Conservation (phyloP, 2,113 vertebrate genomes). For the Marmota monax region DNA sequence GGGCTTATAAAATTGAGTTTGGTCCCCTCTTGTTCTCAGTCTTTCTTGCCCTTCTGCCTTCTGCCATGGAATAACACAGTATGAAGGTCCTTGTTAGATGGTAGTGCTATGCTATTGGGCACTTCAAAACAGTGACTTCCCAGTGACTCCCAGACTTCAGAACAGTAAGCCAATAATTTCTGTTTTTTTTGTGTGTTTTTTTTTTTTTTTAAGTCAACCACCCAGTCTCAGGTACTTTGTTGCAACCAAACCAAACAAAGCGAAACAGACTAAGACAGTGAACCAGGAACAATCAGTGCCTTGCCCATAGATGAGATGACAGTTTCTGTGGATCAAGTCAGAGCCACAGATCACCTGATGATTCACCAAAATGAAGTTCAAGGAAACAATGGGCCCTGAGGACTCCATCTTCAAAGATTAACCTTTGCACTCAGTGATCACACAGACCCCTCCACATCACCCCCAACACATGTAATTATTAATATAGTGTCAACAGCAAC, state of each 20-base stretch:
- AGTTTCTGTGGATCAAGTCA: background rate
- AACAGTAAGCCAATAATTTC: background rate
- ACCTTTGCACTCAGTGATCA: conserved; percentile 3
- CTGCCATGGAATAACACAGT: too few species aligned
- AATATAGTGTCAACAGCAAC: conserved; percentile 60
- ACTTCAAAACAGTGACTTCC: background rate
- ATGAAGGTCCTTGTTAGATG: background rate
- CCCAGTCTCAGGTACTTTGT: background rate
- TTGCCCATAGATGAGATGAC: background rate
- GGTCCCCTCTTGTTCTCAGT: background rate
- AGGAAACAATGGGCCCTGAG: background rate
- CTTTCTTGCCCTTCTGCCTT: background rate
- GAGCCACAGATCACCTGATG: background rate
- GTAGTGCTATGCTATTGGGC: background rate
- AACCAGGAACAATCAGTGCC: background rate
- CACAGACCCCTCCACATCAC: conserved; percentile 66
- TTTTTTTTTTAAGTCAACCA: too few species aligned
- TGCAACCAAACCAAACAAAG: background rate
- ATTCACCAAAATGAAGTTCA: background rate
- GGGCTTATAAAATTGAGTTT: background rate
- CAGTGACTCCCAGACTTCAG: background rate
- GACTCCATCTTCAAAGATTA: background rate
- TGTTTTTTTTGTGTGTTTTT: too few species aligned
- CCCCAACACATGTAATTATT: conserved; percentile 60
- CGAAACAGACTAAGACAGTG: background rate